Conservation (phyloP, 1,140 invertebrate species). For the Lithobius niger region DNA sequence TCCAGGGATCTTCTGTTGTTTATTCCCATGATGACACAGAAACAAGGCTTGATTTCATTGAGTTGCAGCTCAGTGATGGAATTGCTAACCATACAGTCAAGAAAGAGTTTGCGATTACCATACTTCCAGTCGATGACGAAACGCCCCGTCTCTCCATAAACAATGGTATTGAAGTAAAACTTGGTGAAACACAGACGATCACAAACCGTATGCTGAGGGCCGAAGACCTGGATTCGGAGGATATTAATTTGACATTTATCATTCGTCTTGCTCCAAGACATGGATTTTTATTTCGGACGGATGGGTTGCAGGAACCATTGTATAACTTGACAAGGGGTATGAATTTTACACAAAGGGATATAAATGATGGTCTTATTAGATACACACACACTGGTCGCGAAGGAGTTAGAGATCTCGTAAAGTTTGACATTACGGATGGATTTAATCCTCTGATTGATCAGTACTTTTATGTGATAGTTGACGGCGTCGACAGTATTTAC, state of each 20-base stretch:
- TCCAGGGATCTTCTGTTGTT: slow-evolving; percentile 27
- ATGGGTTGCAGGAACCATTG: slow-evolving; percentile 15
- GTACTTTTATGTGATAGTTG: slow-evolving; percentile 32
- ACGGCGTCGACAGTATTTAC: slow-evolving; percentile 28
- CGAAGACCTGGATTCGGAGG: slow-evolving; percentile 31
- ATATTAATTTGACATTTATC: slow-evolving; percentile 27
- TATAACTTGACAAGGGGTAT: slow-evolving; percentile 27
- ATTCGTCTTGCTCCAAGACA: slow-evolving; percentile 27
- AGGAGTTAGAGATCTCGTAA: slow-evolving; percentile 31
- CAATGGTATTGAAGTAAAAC: slow-evolving; percentile 30
- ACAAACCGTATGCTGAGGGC: slow-evolving; percentile 29
- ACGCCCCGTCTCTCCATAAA: slow-evolving; percentile 31
- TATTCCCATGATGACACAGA: slow-evolving; percentile 35
- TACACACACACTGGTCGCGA: slow-evolving; percentile 30
- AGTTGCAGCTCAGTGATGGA: slow-evolving; percentile 31
- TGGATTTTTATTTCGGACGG: slow-evolving; percentile 24
- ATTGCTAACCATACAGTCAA: slow-evolving; percentile 24
- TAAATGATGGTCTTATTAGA: slow-evolving; percentile 26
- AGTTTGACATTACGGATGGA: slow-evolving; percentile 35
- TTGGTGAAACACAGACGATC: slow-evolving; percentile 28
- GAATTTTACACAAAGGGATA: slow-evolving; percentile 33
- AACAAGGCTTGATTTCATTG: slow-evolving; percentile 29
- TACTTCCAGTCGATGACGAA: slow-evolving; percentile 35
- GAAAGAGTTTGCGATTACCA: slow-evolving; percentile 27
- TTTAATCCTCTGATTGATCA: slow-evolving; percentile 31